phyloP scores from a whole-genome alignment of 2,113 vertebrate species.

The Sylvietta virens region DNA sequence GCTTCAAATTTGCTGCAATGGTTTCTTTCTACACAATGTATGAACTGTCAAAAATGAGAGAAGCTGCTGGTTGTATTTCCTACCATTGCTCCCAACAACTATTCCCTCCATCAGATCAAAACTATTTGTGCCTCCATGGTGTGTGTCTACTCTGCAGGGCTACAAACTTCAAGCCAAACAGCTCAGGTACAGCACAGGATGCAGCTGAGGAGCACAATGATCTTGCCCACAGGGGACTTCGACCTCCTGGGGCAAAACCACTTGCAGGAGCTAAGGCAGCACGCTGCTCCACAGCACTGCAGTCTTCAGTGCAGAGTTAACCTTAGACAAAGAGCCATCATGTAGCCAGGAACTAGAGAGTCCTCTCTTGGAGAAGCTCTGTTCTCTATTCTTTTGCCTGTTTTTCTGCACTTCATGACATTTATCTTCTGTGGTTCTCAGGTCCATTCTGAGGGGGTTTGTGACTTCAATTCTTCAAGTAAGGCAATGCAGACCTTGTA shows the following conservation, averaged over 20 bases:
- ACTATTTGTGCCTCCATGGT: slow-evolving; percentile 42
- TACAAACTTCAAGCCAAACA: not conserved
- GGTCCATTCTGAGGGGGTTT: not conserved
- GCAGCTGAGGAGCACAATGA: not conserved
- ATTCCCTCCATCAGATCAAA: slow-evolving; percentile 34
- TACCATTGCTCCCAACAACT: slow-evolving; percentile 28
- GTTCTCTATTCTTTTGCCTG: not conserved
- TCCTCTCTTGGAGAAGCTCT: not conserved
- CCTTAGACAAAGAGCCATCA: not conserved
- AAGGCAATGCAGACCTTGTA: not conserved
- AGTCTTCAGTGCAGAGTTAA: not conserved
- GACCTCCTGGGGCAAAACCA: not conserved
- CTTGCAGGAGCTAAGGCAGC: not conserved
- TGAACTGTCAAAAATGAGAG: slow-evolving; percentile 25
- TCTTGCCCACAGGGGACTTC: not conserved
- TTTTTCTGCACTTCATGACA: not conserved
- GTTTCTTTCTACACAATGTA: slow-evolving; percentile 6
- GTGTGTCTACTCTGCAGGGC: not conserved
- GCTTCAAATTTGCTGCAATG: slow-evolving; percentile 8
- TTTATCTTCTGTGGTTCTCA: not conserved
- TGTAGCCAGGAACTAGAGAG: not conserved
- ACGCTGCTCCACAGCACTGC: not conserved
- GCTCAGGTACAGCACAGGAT: not conserved
- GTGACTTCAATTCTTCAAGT: not conserved
- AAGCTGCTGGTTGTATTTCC: slow-evolving; percentile 57